Evolutionary conservation across 2,797 vertebrate species (phyloP), one percentile per base, ranked within the genome.

Genomic region (Urosaurus nigricauda): DNA sequence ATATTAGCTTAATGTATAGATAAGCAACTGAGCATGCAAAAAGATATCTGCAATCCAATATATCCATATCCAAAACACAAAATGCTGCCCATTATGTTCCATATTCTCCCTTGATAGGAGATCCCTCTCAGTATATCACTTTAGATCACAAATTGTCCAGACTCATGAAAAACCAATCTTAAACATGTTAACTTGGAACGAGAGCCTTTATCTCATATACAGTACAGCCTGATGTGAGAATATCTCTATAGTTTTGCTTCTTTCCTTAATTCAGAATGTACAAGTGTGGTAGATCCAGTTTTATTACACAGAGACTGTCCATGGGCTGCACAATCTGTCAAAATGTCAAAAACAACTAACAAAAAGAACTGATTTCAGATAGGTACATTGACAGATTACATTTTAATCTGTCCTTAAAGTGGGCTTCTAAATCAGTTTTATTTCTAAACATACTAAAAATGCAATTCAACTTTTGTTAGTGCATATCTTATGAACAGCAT

Each of bases 1-100:
- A 79, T 84, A 65, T 90, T 87, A 92, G 93, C 94, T 94, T 93
- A 93, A 93, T 88, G 90, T 93, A 94, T 89, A 95, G 79, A 86
- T 88, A 87, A 92, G 93, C 89, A 83, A 85, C 17, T 91, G 89
- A 85, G 91, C 90, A 13, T 0, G 90, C 82, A 92, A 91, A 89
- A 63, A 74, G 90, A 83, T 71, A 21, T 11, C 16, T 74, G 26
- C 29, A 60, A 53, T 60, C 73, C 60, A 81, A 12, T 81, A 65
- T 26, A 53, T 88, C 90, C 32, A 32, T 56, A n/a, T 37, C 79
- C 19, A 19, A n/a, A 21, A 58, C 35, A 37, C 56, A 26, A 79
- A 5, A 32, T 35, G 32, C 51, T 51, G 58, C 37, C 7, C 7
- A n/a, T 40, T 14, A 85, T 53, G 43, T 82, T 43, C 35, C 12